phyloP scores from a whole-genome alignment of 2,113 vertebrate genomes.

The Geothlypis trichas region DNA sequence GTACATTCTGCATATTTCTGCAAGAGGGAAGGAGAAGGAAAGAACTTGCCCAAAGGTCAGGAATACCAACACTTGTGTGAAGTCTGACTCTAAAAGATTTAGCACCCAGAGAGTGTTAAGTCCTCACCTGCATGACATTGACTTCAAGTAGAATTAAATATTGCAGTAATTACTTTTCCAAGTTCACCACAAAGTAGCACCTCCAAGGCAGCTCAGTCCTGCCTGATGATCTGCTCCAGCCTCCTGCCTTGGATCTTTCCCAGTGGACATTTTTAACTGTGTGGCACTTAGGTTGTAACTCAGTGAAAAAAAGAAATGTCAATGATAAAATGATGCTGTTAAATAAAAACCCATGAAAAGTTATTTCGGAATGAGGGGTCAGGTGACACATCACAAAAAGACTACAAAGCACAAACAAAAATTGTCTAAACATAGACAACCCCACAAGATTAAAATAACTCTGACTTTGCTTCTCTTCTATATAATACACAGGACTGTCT shows the following conservation, averaged over 20 bases:
- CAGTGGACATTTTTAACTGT: accelerated
- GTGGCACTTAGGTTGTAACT: background rate
- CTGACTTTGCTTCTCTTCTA: background rate
- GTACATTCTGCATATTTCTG: background rate
- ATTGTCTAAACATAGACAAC: background rate
- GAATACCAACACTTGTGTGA: background rate
- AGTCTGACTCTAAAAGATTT: background rate
- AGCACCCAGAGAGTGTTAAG: background rate
- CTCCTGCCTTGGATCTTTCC: background rate
- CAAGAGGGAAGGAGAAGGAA: background rate
- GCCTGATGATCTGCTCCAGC: background rate
- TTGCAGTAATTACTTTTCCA: background rate
- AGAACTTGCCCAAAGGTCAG: background rate
- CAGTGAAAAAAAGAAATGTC: background rate
- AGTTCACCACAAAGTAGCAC: background rate
- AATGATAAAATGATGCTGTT: background rate
- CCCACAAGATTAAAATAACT: background rate
- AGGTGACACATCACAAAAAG: background rate
- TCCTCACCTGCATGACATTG: background rate
- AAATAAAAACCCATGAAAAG: background rate
- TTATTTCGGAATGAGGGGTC: background rate
- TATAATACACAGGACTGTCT: background rate
- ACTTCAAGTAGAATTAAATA: background rate
- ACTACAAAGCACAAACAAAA: background rate
- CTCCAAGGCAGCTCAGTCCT: background rate